These are phyloP conservation scores for Gouania willdenowi DNA, from an alignment of 2,797 vertebrate species.

Conservation along the genomic window DNA sequence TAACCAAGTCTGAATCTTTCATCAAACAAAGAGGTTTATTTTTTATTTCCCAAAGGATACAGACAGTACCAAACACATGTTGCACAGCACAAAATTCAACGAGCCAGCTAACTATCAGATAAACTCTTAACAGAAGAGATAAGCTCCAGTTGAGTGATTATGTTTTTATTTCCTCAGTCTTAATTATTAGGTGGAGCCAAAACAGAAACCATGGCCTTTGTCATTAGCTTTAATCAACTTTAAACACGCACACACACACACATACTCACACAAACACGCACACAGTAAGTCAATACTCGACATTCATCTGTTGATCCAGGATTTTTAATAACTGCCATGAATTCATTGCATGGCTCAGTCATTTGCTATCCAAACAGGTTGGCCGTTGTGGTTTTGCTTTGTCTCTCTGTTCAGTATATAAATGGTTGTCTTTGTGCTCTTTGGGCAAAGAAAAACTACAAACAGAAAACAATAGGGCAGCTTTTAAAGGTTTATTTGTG, in stretches of 20 bases:
- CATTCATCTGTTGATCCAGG: constrained; percentile 59
- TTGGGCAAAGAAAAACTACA: neutral
- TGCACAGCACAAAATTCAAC: neutral
- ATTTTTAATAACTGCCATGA: constrained; percentile 72
- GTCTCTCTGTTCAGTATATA: constrained; percentile 23
- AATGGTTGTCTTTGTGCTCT: constrained; percentile 10
- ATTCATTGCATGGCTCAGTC: constrained; percentile 52
- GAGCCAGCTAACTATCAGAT: neutral
- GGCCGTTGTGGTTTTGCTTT: constrained; percentile 38
- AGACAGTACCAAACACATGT: neutral
- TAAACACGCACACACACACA: constrained; percentile 8
- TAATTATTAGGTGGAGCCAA: constrained; percentile 43
- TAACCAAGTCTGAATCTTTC: constrained; percentile 14
- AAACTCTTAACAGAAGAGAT: neutral
- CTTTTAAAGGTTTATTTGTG: no score
- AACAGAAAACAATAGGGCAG: no score
- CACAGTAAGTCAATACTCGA: constrained; percentile 63
- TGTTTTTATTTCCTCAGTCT: constrained; percentile 33
- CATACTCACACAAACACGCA: constrained; percentile 30
- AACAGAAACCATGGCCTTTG: constrained; percentile 34
- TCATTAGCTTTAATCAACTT: constrained; percentile 57
- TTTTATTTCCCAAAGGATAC: constrained; percentile 18
- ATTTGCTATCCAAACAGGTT: constrained; percentile 39
- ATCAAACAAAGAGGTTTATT: constrained; percentile 9
- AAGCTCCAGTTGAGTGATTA: constrained; percentile 39